These are phyloP conservation scores for Dolichopus griseipennis DNA, from an alignment of 2,888 invertebrate species.

Conservation along the genomic window DNA sequence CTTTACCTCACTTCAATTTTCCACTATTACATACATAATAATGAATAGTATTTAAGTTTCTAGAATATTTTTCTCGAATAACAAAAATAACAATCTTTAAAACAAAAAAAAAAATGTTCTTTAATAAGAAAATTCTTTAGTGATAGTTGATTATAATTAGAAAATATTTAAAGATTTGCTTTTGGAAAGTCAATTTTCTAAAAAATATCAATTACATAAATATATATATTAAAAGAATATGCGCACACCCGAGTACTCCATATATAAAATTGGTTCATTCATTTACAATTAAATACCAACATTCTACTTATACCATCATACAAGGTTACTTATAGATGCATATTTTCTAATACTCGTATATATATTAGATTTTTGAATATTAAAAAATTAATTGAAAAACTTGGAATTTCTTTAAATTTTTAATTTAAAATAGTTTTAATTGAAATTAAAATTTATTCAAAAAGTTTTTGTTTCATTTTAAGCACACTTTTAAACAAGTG, in stretches of 20 bases:
- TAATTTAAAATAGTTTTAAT: not conserved
- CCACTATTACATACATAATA: not conserved
- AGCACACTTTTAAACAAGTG: too few relatives aligned
- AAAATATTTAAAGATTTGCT: conserved; percentile 1
- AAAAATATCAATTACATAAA: not conserved
- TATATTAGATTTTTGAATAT: too few relatives aligned
- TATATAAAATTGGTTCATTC: too few relatives aligned
- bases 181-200: not conserved
- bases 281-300: too few relatives aligned
- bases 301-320: too few relatives aligned
- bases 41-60: too few relatives aligned
- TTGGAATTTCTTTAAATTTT: not conserved
- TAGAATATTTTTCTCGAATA: not conserved
- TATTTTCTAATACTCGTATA: too few relatives aligned
- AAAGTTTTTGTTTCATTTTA: not conserved
- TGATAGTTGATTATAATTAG: conserved; percentile 6
- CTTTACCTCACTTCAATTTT: too few relatives aligned
- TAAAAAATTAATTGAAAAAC: too few relatives aligned
- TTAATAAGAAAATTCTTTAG: conserved; percentile 1
- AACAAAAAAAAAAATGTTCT: not conserved
- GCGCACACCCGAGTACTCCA: too few relatives aligned
- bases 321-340: too few relatives aligned
- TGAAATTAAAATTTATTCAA: not conserved
- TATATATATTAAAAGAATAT: not conserved
- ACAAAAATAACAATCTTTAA: not conserved